Evolutionary conservation across 1,140 invertebrate genomes (phyloP).

Genomic region (Drosophila orena): DNA sequence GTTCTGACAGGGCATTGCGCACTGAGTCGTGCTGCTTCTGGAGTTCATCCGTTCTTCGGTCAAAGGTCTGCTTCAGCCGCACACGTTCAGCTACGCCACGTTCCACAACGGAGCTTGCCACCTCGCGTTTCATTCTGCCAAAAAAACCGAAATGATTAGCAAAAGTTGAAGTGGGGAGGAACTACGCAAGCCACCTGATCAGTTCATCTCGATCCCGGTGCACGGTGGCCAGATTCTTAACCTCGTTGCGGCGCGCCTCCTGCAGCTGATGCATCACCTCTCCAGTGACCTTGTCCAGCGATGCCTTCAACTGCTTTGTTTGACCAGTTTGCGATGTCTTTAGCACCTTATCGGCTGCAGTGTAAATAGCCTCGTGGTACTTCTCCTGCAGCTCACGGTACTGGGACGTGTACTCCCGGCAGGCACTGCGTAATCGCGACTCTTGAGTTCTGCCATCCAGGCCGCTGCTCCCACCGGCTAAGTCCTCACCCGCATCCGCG

Average conservation of each 20-base stretch:
- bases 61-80: conserved; percentile 90
- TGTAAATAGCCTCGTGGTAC: conserved; percentile 92
- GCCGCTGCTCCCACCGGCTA: conserved; percentile 84
- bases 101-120: conserved; percentile 91
- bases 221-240: conserved; percentile 92
- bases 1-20: conserved; percentile 88
- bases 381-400: conserved; percentile 93
- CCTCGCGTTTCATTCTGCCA: conserved; percentile 90
- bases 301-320: conserved; percentile 89
- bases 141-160: not conserved
- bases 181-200: conserved; percentile 86
- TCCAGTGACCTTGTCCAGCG: conserved; percentile 91
- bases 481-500: conserved; percentile 64
- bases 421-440: conserved; percentile 88
- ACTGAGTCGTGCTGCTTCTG: conserved; percentile 92
- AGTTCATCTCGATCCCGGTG: conserved; percentile 96
- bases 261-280: conserved; percentile 94
- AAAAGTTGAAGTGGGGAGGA: not conserved
- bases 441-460: conserved; percentile 88
- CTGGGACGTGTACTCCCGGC: conserved; percentile 89
- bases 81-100: conserved; percentile 93
- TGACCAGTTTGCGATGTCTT: conserved; percentile 91
- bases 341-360: conserved; percentile 92
- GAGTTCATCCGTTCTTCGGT: conserved; percentile 90
- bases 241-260: conserved; percentile 92